phyloP scores from a whole-genome alignment of 2,113 vertebrate genomes.

The Oenanthe melanoleuca region DNA sequence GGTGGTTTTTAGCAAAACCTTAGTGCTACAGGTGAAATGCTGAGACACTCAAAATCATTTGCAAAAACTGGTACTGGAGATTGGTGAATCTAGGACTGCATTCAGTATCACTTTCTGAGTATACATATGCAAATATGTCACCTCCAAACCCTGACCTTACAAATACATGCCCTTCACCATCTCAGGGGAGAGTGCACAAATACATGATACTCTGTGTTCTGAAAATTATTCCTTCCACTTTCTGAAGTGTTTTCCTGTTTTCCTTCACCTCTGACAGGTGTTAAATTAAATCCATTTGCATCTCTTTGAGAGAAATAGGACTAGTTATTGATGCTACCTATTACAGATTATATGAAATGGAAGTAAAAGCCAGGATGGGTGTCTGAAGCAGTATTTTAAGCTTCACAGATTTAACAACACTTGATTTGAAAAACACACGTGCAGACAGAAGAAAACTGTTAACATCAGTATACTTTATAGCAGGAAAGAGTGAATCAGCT shows the following conservation, averaged over 20 bases:
- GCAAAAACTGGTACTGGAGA: background rate
- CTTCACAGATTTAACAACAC: conserved; percentile 62
- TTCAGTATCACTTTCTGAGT: background rate
- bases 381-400: conserved; percentile 66
- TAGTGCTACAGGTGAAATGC: background rate
- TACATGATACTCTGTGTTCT: background rate
- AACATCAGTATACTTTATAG: conserved; percentile 66
- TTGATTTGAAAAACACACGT: conserved; percentile 75
- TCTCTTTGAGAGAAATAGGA: background rate
- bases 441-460: conserved; percentile 64
- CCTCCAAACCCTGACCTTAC: background rate
- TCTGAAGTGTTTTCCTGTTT: background rate
- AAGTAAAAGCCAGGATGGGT: conserved; percentile 33
- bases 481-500: conserved; percentile 70
- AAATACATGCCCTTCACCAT: background rate
- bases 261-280: conserved; percentile 36
- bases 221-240: background rate
- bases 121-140: background rate
- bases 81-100: background rate
- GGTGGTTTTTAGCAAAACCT: background rate
- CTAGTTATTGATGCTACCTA: background rate
- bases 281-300: conserved; percentile 49
- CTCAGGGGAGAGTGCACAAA: background rate
- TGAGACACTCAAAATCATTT: background rate
- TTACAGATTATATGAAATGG: conserved; percentile 41